Evolutionary conservation across 2,797 vertebrate species (phyloP).

Genomic region (Myotis planiceps): DNA sequence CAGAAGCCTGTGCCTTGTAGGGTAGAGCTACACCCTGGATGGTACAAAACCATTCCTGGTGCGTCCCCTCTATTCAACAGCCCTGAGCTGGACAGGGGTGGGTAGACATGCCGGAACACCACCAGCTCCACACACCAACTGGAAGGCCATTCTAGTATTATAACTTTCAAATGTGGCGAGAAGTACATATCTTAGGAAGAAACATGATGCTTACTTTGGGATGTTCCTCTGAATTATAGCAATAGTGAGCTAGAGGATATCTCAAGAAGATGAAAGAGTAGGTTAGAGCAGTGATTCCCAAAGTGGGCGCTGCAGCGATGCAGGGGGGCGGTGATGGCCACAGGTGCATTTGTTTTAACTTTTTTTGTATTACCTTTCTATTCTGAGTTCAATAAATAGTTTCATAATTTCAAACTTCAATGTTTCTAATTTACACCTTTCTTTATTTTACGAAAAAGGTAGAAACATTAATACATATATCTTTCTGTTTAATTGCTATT

Average conservation of each 20-base stretch:
- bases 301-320: no score
- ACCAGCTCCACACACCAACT: background rate
- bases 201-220: background rate
- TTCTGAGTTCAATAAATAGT: no score
- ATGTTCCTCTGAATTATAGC: background rate
- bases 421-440: no score
- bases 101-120: background rate
- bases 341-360: no score
- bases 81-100: background rate
- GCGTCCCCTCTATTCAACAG: background rate
- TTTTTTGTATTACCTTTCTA: no score
- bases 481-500: no score
- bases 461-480: no score
- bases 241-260: background rate
- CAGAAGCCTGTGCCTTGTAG: background rate
- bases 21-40: background rate
- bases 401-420: no score
- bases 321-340: no score
- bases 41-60: background rate
- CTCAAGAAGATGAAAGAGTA: background rate
- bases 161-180: background rate
- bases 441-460: no score
- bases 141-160: background rate
- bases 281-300: background rate
- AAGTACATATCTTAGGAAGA: background rate